These are phyloP conservation scores for Virgularia gustaviana DNA, from an alignment of 92 coral and sea anemone genomes.

Conservation along the genomic window DNA sequence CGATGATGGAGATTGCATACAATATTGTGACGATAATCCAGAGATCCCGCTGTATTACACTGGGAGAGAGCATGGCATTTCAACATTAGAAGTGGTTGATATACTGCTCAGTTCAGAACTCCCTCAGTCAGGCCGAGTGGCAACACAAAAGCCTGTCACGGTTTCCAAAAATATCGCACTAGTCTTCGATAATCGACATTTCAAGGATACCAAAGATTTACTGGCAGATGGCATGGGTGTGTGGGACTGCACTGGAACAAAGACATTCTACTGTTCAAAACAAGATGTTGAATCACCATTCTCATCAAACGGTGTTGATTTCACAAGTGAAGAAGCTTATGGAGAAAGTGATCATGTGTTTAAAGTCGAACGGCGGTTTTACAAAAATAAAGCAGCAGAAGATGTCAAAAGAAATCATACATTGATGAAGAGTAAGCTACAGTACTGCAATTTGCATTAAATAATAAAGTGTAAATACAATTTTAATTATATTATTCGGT, in stretches of 20 bases:
- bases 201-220: not conserved
- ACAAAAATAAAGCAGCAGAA: slow-evolving; percentile 9
- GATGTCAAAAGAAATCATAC: slow-evolving; percentile 8
- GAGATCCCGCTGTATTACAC: not conserved
- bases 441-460: too few species aligned
- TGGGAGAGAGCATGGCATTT: not conserved
- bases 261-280: slow-evolving; percentile 3
- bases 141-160: not conserved
- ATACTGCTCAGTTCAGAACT: not conserved
- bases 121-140: not conserved
- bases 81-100: not conserved
- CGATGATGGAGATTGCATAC: not conserved
- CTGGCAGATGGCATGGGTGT: slow-evolving; percentile 7
- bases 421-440: slow-evolving; percentile 8
- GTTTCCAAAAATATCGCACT: not conserved
- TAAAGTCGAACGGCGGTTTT: slow-evolving; percentile 14
- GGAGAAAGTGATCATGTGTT: not conserved
- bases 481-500: too few species aligned
- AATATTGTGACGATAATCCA: not conserved
- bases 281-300: too few species aligned
- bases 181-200: not conserved
- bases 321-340: not conserved
- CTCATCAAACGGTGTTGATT: not conserved
- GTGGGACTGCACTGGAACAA: slow-evolving; percentile 18
- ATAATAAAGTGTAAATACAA: too few species aligned